Evolutionary conservation across 2,113 vertebrate species (phyloP), one percentile per base, ranked within the genome.

Genomic region (Brachyistius frenatus): DNA sequence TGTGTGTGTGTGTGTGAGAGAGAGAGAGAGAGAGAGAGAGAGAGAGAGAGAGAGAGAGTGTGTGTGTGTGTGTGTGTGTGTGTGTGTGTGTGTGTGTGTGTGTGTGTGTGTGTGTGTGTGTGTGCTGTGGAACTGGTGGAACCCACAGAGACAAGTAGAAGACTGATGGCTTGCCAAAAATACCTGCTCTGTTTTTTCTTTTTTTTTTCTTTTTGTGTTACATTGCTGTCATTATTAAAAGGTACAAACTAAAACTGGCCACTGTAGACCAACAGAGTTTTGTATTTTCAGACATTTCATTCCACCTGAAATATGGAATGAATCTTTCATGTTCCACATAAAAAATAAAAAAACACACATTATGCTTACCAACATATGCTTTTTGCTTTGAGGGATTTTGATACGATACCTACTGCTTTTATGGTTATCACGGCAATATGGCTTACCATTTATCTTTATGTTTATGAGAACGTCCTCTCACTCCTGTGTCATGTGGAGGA

Each of bases 91-190:
- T 37, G 39, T 39, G 64, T n/a, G 71, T n/a, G 70, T 4, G 65
- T 11, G 62, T n/a, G 67, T 23, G 33, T 39, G 58, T 13, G 70
- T n/a, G 65, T 15, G 67, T n/a, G 73, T 37, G 39, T 39, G 64
- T n/a, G 3, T 36, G 53, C 79, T 64, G 77, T 85, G 58, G 73
- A 88, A 76, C 73, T 84, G 71, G 54, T 91, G 84, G 62, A 88
- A 91, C 81, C 86, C 89, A 83, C 91, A 75, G 86, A 80, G 84
- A 81, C 66, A 15, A 80, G 83, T 47, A 87, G 77, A 85, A 88
- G 88, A 88, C 77, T 84, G 86, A 91, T 88, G 79, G 85, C 90
- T 90, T 69, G 68, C 85, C 89, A 87, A 81, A 89, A 91, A 89
- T 91, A 91, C 83, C 84, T 91, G 81, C 84, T 88, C 75, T 61